phyloP scores from a whole-genome alignment of 2,113 vertebrate genomes.

The Cygnus buccinator region DNA sequence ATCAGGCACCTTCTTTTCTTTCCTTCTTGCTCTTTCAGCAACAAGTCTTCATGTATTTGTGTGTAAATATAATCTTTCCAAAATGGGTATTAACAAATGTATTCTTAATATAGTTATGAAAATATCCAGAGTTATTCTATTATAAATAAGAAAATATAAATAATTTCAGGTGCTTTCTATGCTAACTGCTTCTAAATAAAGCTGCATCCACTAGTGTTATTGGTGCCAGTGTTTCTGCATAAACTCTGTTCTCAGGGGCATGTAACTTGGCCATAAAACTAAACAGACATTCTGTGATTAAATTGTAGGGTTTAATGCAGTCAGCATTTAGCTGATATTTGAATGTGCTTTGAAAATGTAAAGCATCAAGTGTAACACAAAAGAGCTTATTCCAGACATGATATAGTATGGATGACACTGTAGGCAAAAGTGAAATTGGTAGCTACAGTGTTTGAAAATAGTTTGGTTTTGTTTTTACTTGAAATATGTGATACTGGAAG shows the following conservation, averaged over 20 bases:
- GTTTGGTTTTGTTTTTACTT: conserved; percentile 50
- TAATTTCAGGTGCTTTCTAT: conserved; percentile 46
- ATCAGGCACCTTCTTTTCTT: conserved; percentile 30
- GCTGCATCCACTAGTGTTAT: neutral
- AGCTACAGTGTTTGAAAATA: conserved; percentile 39
- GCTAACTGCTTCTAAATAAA: conserved; percentile 39
- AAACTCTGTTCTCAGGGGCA: conserved; percentile 72
- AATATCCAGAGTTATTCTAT: conserved; percentile 56
- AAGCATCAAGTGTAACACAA: conserved; percentile 8
- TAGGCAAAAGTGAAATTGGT: neutral
- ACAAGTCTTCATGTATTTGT: neutral
- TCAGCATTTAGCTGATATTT: conserved; percentile 28
- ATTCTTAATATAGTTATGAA: conserved; percentile 47
- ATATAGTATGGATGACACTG: neutral
- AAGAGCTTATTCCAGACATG: conserved; percentile 25
- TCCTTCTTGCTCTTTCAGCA: neutral
- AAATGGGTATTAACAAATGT: conserved; percentile 43
- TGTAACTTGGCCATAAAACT: conserved; percentile 51
- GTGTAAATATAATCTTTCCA: conserved; percentile 59
- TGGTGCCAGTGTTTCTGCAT: conserved; percentile 59
- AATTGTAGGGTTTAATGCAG: conserved; percentile 56
- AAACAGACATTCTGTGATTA: neutral
- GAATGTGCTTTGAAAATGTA: conserved; percentile 42
- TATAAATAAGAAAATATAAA: conserved; percentile 54
- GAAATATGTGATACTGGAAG: conserved; percentile 44